phyloP scores from a whole-genome alignment of 2,888 invertebrate genomes.

The Dusona sp. region DNA sequence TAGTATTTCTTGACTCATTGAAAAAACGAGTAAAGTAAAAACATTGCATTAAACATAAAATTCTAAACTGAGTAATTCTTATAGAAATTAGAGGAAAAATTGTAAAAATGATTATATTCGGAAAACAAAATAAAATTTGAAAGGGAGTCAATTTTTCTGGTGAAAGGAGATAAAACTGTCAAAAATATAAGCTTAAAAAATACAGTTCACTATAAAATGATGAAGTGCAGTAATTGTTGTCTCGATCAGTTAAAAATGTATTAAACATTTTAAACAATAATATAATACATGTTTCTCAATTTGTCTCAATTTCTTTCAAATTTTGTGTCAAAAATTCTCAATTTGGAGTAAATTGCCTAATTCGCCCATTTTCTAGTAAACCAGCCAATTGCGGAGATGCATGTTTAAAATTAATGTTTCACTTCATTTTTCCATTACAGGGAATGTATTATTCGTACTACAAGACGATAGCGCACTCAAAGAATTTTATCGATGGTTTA shows the following conservation, averaged over 20 bases:
- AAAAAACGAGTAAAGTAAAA: background rate
- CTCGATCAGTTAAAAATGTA: background rate
- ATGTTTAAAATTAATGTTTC: background rate
- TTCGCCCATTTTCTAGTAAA: background rate
- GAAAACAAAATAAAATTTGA: background rate
- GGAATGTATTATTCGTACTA: constrained; percentile 95
- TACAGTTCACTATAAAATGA: background rate
- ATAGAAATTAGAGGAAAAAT: background rate
- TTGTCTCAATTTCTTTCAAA: too few species aligned
- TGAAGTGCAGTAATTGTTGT: background rate
- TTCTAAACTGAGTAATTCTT: background rate
- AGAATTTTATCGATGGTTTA: constrained; percentile 88
- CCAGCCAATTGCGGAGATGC: background rate
- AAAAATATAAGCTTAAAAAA: background rate
- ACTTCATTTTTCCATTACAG: constrained; percentile 82
- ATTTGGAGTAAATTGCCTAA: background rate
- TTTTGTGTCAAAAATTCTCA: background rate
- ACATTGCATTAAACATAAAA: background rate
- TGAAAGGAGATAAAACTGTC: background rate
- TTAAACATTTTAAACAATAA: background rate
- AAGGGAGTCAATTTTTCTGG: background rate
- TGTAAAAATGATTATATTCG: background rate
- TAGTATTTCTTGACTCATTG: background rate
- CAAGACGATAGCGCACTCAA: constrained; percentile 91
- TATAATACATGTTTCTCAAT: background rate